Evolutionary conservation across 2,797 vertebrate species (phyloP).

Genomic region (Florisuga fusca): DNA sequence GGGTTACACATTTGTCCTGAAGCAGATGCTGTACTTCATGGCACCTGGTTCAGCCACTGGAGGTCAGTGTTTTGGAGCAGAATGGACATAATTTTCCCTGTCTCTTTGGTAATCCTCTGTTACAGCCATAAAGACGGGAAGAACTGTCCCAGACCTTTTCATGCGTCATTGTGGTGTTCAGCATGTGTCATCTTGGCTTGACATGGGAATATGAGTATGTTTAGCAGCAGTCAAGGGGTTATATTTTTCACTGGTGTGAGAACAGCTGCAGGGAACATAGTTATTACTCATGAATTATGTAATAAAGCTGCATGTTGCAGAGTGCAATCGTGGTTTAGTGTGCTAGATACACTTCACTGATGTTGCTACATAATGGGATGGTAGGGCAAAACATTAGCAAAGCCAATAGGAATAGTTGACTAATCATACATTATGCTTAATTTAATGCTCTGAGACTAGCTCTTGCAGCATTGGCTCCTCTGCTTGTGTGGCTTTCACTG

Average conservation of each 20-base stretch:
- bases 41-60: conserved; percentile 30
- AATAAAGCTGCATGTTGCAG: not conserved
- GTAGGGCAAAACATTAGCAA: not conserved
- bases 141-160: conserved; percentile 37
- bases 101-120: not conserved
- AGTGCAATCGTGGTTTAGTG: not conserved
- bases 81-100: not conserved
- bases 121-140: not conserved
- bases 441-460: not conserved
- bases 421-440: not conserved
- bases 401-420: not conserved
- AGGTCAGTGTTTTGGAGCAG: conserved; percentile 54
- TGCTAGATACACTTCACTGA: not conserved
- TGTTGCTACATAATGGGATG: not conserved
- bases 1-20: not conserved
- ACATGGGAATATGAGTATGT: not conserved
- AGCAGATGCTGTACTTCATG: not conserved
- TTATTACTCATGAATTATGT: conserved; percentile 17
- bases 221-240: conserved; percentile 53
- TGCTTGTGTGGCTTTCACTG: not conserved
- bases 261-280: conserved; percentile 15
- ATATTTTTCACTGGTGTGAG: conserved; percentile 38
- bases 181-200: conserved; percentile 44
- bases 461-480: not conserved
- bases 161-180: conserved; percentile 53